A percentile compares a stretch with the other conserved stretches of the same genome.
Conservation (phyloP, 2,888 invertebrate genomes). For the Griposia aprilina region DNA sequence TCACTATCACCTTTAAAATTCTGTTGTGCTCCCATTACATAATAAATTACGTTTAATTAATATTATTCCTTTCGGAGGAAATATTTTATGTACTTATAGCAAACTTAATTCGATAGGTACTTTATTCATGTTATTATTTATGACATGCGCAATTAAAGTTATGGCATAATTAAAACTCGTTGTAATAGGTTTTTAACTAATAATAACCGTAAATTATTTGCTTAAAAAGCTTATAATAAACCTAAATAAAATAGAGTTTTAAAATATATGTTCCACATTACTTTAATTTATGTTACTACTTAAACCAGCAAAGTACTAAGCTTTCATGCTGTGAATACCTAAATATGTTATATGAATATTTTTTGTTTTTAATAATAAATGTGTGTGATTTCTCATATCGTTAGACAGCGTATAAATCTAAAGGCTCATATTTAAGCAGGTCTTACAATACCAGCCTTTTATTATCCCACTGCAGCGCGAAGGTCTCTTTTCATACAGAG, state of each 20-base stretch:
- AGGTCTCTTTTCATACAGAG: too few relatives aligned
- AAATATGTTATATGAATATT: background rate
- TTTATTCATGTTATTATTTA: background rate
- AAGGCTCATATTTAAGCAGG: background rate
- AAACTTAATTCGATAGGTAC: background rate
- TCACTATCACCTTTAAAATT: too few relatives aligned
- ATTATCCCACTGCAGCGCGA: too few relatives aligned
- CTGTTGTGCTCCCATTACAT: too few relatives aligned
- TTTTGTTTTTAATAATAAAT: conserved; percentile 1
- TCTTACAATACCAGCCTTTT: too few relatives aligned
- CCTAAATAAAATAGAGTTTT: conserved; percentile 3
- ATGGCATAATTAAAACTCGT: conserved; percentile 10
- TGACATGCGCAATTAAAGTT: background rate
- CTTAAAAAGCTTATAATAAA: conserved; percentile 1
- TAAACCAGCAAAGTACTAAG: background rate
- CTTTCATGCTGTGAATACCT: background rate
- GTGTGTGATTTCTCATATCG: background rate
- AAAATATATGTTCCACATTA: conserved; percentile 1
- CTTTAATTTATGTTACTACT: background rate
- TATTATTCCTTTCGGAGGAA: background rate
- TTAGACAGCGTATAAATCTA: background rate
- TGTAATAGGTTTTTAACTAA: conserved; percentile 9
- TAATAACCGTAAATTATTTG: conserved; percentile 15
- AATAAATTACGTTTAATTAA: background rate
- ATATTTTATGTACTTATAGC: background rate